These are phyloP conservation scores for Pangasius larnaudii DNA, from an alignment of 2,797 vertebrate species.

Conservation along the genomic window DNA sequence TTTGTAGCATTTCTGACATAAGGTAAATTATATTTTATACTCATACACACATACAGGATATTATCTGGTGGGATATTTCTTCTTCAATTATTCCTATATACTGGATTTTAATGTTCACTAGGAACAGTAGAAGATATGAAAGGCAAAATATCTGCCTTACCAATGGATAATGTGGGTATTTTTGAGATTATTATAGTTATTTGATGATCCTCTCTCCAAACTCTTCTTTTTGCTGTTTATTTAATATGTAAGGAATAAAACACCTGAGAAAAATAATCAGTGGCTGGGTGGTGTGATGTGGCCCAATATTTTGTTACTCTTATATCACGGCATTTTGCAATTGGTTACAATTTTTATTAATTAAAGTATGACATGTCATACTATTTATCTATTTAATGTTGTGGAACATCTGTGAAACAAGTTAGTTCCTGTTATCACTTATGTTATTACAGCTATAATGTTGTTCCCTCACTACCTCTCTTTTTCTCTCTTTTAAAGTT, in stretches of 20 bases:
- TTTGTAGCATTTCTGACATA: neutral
- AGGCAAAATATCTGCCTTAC: neutral
- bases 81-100: neutral
- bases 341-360: no score
- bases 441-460: neutral
- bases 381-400: neutral
- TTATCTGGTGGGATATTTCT: neutral
- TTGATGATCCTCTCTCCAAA: neutral
- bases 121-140: neutral
- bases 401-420: neutral
- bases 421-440: neutral
- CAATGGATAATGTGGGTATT: neutral
- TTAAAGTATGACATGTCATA: neutral
- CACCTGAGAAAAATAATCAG: neutral
- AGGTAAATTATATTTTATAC: neutral
- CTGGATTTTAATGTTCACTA: neutral
- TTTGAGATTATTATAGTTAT: neutral
- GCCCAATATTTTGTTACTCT: neutral
- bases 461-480: neutral
- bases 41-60: neutral
- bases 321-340: neutral
- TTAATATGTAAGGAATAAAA: neutral
- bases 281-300: neutral
- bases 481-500: neutral
- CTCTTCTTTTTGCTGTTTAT: neutral